Conservation (phyloP, 1,140 invertebrate species). For the Paraescarpia echinospica region DNA sequence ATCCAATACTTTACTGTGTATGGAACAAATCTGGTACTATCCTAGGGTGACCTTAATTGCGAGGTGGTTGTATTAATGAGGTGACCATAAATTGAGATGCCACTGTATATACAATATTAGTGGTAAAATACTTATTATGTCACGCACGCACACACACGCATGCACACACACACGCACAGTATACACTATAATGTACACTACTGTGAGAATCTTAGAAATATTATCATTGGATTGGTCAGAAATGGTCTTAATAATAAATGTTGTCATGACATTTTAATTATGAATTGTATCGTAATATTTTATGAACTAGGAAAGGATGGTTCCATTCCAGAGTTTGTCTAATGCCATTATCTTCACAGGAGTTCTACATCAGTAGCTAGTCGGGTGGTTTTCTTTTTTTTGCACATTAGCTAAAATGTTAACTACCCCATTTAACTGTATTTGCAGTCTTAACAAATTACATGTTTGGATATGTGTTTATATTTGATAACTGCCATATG, state of each 20-base stretch:
- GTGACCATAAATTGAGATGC: too few species aligned
- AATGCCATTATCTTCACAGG: neutral
- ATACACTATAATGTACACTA: neutral
- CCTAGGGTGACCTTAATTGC: too few species aligned
- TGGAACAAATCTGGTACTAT: too few species aligned
- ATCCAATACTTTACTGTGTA: too few species aligned
- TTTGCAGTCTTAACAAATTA: neutral
- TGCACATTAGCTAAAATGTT: neutral
- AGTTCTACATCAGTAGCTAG: neutral
- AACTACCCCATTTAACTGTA: neutral
- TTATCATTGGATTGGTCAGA: neutral
- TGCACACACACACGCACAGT: too few species aligned
- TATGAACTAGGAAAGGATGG: neutral
- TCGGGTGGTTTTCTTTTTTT: neutral
- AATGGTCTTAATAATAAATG: neutral
- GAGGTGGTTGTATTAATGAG: too few species aligned
- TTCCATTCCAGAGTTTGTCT: neutral
- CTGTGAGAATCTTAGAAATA: neutral
- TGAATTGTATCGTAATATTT: neutral
- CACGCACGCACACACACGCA: too few species aligned
- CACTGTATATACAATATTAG: too few species aligned
- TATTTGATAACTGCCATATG: neutral
- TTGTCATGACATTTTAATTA: neutral
- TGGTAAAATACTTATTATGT: too few species aligned
- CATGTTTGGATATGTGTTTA: neutral